Evolutionary conservation across 1,140 invertebrate genomes (phyloP), one percentile per base, ranked within the genome.

Genomic region (Nautilus pompilius): DNA sequence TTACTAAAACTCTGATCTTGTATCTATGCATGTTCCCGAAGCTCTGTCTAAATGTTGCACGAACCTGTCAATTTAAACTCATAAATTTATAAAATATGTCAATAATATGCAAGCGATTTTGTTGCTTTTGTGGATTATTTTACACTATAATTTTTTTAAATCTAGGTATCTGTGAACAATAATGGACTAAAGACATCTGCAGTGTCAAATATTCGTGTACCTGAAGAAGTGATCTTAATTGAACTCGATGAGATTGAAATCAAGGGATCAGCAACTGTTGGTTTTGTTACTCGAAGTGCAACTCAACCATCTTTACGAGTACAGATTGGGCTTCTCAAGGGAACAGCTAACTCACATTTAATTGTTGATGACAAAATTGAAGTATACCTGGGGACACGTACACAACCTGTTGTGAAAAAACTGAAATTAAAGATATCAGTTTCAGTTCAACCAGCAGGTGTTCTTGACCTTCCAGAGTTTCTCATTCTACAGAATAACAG

Each of bases 391-490:
- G 63, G 56, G 28, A 70, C 67, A 0, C 59, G 63, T 34, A 62
- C 60, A 30, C 53, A 63, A 3, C 41, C 58, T 22, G 60, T 51
- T 28, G 36, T 36, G 24, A 60, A 28, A 6, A 33, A 54, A 1
- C 58, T 72, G 6, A 55, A 29, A 28, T 17, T 72, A 13, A 58
- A 62, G 22, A 66, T 65, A 20, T 65, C 68, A 8, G 30, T 75
- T 26, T 57, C 62, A 60, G 71, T 75, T 5, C 45, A 46, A 20
- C n/a, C 68, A 6, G 58, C 58, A 33, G 75, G 68, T 0, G 45
- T 70, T 45, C 53, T 77, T 32, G 71, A 75, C 24, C 60, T 74
- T 2, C 75, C 75, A 13, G 60, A 65, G 34, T 63, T 46, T 41
- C 67, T 72, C 5, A 61, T 72, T 4, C 49, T 77, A 15, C 62